phyloP scores from a whole-genome alignment of 2,113 vertebrate genomes.

The Macrotus californicus region DNA sequence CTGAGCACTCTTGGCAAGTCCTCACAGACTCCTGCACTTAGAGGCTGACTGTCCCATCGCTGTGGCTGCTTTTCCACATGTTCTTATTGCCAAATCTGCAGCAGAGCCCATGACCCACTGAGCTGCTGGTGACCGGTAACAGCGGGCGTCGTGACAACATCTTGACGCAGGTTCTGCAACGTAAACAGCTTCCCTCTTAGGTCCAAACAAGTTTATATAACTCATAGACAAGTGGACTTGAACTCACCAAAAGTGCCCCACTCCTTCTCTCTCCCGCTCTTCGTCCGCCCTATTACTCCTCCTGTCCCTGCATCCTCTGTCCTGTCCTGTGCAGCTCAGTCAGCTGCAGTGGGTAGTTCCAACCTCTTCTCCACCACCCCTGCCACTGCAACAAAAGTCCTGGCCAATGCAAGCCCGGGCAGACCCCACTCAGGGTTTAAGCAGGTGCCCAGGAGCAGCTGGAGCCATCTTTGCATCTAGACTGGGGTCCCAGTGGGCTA shows the following conservation, averaged over 20 bases:
- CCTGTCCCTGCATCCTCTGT: not conserved
- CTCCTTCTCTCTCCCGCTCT: not conserved
- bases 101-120: not conserved
- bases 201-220: not conserved
- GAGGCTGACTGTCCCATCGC: not conserved
- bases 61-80: not conserved
- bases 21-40: not conserved
- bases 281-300: not conserved
- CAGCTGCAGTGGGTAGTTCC: not conserved
- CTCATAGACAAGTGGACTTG: not conserved
- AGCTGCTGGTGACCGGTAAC: not conserved
- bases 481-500: too few relatives aligned
- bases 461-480: not conserved
- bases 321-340: not conserved
- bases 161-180: not conserved
- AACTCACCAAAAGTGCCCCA: not conserved
- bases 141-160: not conserved
- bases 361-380: too few relatives aligned
- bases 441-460: not conserved
- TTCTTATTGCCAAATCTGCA: not conserved
- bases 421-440: not conserved
- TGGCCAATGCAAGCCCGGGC: not conserved
- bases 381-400: not conserved
- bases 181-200: not conserved
- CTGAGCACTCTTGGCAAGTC: not conserved